Evolutionary conservation across 1,140 invertebrate species (phyloP).

Genomic region (Halyomorpha halys): DNA sequence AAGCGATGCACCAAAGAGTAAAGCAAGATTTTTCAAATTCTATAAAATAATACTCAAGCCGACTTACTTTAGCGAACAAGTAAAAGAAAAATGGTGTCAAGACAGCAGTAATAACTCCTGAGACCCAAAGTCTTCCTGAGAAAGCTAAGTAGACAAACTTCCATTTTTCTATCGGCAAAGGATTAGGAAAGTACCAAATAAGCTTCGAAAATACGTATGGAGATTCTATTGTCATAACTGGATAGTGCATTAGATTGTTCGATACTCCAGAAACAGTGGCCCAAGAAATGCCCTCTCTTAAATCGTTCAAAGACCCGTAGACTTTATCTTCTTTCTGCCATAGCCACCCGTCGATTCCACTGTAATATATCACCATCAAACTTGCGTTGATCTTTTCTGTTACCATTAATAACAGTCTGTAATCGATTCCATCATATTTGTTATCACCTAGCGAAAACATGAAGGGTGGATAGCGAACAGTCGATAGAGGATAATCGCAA

Average conservation of each 20-base stretch:
- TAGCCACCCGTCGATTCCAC: neutral
- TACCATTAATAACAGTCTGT: neutral
- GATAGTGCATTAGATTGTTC: neutral
- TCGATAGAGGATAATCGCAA: neutral
- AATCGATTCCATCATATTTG: neutral
- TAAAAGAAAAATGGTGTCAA: neutral
- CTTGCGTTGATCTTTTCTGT: neutral
- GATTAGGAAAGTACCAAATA: constrained; percentile 1
- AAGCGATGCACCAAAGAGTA: neutral
- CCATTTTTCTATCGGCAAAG: neutral
- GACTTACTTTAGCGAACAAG: neutral
- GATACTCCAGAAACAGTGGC: neutral
- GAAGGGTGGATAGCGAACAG: neutral
- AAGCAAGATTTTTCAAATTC: neutral
- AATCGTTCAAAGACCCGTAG: neutral
- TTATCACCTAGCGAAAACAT: neutral
- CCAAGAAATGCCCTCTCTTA: neutral
- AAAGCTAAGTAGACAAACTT: neutral
- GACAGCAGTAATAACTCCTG: neutral
- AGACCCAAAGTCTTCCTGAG: neutral
- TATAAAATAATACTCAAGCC: neutral
- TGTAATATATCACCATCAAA: neutral
- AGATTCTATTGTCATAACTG: neutral
- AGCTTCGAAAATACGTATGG: neutral
- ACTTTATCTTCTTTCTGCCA: neutral